Percentiles rank a stretch among this genome's conserved stretches.
Evolutionary conservation across 2,113 vertebrate species (phyloP).

Genomic region (Sceloporus undulatus): DNA sequence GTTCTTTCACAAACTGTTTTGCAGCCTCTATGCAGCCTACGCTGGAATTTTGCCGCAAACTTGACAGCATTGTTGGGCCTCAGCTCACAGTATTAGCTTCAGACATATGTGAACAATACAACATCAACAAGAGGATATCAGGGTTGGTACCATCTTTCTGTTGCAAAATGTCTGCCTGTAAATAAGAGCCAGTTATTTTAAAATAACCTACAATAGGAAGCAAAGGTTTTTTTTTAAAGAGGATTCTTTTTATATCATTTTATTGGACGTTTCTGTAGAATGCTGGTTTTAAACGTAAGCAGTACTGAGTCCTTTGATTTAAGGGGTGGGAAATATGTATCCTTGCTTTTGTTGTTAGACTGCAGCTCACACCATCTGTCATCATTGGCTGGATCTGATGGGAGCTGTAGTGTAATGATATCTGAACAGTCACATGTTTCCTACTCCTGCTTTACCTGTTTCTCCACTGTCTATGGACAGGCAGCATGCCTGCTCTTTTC

Average conservation of each 20-base stretch:
- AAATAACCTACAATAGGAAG: constrained; percentile 33
- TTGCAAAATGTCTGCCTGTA: not conserved
- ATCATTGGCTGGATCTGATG: too few species aligned
- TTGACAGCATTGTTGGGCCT: constrained; percentile 94
- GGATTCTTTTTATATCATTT: not conserved
- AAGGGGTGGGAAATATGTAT: too few species aligned
- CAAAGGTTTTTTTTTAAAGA: not conserved
- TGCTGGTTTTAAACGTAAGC: not conserved
- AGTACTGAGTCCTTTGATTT: not conserved
- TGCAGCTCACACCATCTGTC: too few species aligned
- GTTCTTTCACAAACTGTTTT: not conserved
- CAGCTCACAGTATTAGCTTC: constrained; percentile 96
- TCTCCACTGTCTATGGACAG: not conserved
- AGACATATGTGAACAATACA: constrained; percentile 98
- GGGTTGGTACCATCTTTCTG: constrained; percentile 82
- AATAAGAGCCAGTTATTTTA: not conserved
- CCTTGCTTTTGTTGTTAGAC: too few species aligned
- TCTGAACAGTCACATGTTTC: too few species aligned
- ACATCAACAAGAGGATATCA: constrained; percentile 93
- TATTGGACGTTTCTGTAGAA: not conserved
- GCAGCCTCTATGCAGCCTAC: constrained; percentile 89
- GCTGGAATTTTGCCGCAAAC: constrained; percentile 91
- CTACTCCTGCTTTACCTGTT: too few species aligned
- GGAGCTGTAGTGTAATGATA: too few species aligned
- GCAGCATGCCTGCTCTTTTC: not conserved